Conservation (phyloP, 2,888 invertebrate species). For the Drosophila formosana region DNA sequence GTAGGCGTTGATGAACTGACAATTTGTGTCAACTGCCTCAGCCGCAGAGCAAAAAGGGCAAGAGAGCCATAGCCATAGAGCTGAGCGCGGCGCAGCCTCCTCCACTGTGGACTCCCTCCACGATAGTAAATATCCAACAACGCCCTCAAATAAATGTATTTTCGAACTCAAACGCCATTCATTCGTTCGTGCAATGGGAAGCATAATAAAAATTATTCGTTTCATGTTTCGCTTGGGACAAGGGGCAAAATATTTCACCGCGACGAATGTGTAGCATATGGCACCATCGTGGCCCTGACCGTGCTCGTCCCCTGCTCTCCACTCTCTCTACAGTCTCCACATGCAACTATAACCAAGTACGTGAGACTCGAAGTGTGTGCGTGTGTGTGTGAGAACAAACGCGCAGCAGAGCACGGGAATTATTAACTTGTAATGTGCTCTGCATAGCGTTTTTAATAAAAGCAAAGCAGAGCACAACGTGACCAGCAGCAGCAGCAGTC, state of each 20-base stretch:
- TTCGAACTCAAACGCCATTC: constrained; percentile 79
- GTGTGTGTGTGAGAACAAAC: constrained; percentile 36
- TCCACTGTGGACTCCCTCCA: neutral
- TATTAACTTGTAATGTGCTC: constrained; percentile 81
- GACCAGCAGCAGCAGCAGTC: constrained; percentile 57
- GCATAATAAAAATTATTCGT: constrained; percentile 81
- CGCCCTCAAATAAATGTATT: constrained; percentile 78
- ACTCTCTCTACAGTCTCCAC: constrained; percentile 11
- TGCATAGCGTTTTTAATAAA: constrained; percentile 81
- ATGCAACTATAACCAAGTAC: constrained; percentile 32
- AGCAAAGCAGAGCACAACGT: constrained; percentile 73
- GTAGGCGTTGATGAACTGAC: constrained; percentile 82
- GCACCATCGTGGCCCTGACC: constrained; percentile 61
- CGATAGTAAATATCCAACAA: constrained; percentile 45
- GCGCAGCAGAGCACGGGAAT: constrained; percentile 72
- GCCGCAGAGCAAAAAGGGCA: constrained; percentile 67
- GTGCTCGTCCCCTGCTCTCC: constrained; percentile 19
- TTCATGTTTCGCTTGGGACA: constrained; percentile 74
- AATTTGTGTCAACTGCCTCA: constrained; percentile 80
- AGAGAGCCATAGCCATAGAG: constrained; percentile 15
- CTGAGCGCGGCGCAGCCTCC: neutral
- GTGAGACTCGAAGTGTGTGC: constrained; percentile 22
- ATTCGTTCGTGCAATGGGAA: constrained; percentile 64
- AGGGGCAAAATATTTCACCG: constrained; percentile 71
- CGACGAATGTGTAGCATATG: constrained; percentile 72